phyloP scores from a whole-genome alignment of 2,113 vertebrate genomes.

The Corvus hawaiiensis region DNA sequence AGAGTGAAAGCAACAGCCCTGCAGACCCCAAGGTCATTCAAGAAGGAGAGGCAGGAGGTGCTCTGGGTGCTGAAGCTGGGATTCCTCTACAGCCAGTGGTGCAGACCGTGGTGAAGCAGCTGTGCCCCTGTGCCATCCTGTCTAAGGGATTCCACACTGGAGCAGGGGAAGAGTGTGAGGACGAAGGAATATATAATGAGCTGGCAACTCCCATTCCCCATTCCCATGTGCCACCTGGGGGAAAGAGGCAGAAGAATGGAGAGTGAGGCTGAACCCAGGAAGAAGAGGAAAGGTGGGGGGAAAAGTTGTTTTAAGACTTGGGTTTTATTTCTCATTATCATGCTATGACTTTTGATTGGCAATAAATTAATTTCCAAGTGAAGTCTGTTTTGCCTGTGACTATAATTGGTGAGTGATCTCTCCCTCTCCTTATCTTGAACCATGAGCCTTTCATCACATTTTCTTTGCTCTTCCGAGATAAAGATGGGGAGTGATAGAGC shows the following conservation, averaged over 20 bases:
- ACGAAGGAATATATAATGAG: background rate
- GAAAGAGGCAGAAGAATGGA: background rate
- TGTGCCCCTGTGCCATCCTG: background rate
- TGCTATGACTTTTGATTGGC: background rate
- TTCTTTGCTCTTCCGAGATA: background rate
- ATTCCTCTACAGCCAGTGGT: background rate
- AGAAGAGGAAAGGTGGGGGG: accelerated
- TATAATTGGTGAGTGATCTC: background rate
- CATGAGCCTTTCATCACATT: background rate
- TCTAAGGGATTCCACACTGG: background rate
- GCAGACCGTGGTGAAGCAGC: background rate
- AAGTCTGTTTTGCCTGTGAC: background rate
- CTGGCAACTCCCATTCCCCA: accelerated
- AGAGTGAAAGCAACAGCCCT: background rate
- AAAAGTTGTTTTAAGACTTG: background rate
- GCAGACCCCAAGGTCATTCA: background rate
- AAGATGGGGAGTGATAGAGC: background rate
- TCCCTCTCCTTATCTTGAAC: background rate
- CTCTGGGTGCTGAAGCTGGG: accelerated
- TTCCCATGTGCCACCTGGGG: accelerated
- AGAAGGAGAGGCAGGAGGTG: background rate
- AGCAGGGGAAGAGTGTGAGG: background rate
- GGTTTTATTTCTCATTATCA: background rate
- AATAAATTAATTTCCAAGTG: background rate
- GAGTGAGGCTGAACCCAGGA: background rate